These are phyloP conservation scores for Drosophila sp. DNA, from an alignment of 1,140 invertebrate species.

Conservation along the genomic window DNA sequence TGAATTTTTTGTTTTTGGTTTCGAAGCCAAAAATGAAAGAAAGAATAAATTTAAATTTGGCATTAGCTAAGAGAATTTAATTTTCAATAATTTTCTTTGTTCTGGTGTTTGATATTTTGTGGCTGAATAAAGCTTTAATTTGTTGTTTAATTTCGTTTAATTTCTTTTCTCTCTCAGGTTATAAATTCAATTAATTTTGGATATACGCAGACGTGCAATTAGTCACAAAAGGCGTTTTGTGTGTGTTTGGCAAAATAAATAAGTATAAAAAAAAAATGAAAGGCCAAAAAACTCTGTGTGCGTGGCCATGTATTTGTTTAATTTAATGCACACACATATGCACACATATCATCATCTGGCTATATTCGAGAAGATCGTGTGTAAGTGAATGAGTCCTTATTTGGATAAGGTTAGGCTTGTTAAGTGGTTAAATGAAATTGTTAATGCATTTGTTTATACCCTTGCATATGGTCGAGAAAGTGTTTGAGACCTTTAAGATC, in stretches of 20 bases:
- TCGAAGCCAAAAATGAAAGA: conserved; percentile 53
- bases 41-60: conserved; percentile 72
- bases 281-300: conserved; percentile 23
- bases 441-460: neutral
- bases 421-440: conserved; percentile 32
- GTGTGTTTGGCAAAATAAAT: conserved; percentile 30
- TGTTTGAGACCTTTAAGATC: no score
- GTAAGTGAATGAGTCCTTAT: neutral
- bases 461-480: neutral
- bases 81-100: conserved; percentile 32
- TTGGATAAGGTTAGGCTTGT: conserved; percentile 17
- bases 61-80: conserved; percentile 58
- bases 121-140: conserved; percentile 22
- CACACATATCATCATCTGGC: neutral
- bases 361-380: neutral
- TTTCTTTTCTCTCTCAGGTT: conserved; percentile 1
- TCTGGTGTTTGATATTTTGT: conserved; percentile 43
- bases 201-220: conserved; percentile 66
- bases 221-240: conserved; percentile 60
- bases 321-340: conserved; percentile 22
- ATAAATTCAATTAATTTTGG: conserved; percentile 14
- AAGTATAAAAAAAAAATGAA: conserved; percentile 18
- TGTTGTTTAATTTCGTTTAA: neutral
- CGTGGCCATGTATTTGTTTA: conserved; percentile 5
- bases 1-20: conserved; percentile 35